A percentile compares a stretch with the other conserved stretches of the same genome.
Conservation (phyloP, 35 echinoderm and acorn worm species). For the Acanthaster planci region DNA sequence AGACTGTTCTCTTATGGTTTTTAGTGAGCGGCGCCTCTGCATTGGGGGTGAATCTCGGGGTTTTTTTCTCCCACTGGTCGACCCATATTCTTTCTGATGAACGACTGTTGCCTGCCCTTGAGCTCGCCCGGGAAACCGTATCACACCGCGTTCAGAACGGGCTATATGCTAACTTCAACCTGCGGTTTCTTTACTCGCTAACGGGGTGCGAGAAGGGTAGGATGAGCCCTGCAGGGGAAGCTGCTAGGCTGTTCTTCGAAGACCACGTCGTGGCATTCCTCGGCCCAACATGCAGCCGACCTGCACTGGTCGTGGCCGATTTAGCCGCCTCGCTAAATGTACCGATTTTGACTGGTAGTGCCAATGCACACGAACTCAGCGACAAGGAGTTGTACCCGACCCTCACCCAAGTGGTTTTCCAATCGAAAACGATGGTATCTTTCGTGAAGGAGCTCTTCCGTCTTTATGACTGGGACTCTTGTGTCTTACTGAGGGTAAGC, state of each 20-base stretch:
- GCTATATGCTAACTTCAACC: conserved; percentile 35
- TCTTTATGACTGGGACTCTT: conserved; percentile 48
- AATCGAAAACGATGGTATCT: conserved; percentile 26
- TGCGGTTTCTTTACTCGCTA: neutral
- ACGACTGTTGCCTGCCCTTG: conserved; percentile 45
- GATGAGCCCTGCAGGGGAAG: conserved; percentile 39
- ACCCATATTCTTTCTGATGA: neutral
- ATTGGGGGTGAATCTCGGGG: no score
- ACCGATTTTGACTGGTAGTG: conserved; percentile 50
- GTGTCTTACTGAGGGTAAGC: conserved; percentile 23
- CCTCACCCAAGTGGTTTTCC: conserved; percentile 46
- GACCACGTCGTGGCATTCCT: conserved; percentile 64
- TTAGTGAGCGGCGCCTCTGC: no score
- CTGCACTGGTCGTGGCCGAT: conserved; percentile 41
- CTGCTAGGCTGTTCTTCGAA: conserved; percentile 54
- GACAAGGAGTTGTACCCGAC: conserved; percentile 46
- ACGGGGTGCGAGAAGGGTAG: neutral
- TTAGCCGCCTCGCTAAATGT: conserved; percentile 57
- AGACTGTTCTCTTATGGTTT: no score
- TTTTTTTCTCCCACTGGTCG: no score
- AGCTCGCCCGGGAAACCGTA: conserved; percentile 52
- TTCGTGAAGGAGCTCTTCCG: conserved; percentile 34
- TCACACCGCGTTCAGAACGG: neutral
- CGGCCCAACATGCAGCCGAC: conserved; percentile 48
- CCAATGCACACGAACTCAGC: conserved; percentile 32